Percentiles rank a stretch among this genome's conserved stretches.
phyloP scores from a whole-genome alignment of 2,888 invertebrate genomes.

The Caenorhabditis auriculariae region DNA sequence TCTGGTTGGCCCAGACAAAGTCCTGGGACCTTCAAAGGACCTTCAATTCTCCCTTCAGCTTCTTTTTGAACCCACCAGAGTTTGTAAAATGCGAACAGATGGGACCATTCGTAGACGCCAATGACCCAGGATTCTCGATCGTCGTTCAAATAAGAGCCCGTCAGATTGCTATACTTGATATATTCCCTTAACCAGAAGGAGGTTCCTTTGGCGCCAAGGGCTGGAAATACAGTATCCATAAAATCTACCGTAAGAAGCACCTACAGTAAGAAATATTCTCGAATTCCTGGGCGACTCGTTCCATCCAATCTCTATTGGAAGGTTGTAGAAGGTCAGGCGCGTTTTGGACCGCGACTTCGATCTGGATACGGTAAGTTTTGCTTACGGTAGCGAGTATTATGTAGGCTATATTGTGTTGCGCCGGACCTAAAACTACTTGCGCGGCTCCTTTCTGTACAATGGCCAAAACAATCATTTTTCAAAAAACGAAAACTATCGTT shows the following conservation, averaged over 20 bases:
- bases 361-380: too few species aligned
- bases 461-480: too few species aligned
- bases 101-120: slow-evolving; percentile 62
- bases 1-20: slow-evolving; percentile 55
- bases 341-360: slow-evolving; percentile 57
- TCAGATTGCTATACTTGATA: slow-evolving; percentile 57
- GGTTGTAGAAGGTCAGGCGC: slow-evolving; percentile 53
- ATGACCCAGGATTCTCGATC: slow-evolving; percentile 57
- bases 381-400: too few species aligned
- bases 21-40: slow-evolving; percentile 50
- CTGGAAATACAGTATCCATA: slow-evolving; percentile 14
- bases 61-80: slow-evolving; percentile 41
- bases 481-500: too few species aligned
- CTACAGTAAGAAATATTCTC: slow-evolving; percentile 52
- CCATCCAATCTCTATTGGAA: slow-evolving; percentile 49
- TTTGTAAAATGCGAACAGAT: slow-evolving; percentile 61
- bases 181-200: slow-evolving; percentile 61
- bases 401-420: too few species aligned
- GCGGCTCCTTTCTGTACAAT: too few species aligned
- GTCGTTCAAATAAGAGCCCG: slow-evolving; percentile 54
- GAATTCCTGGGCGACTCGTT: slow-evolving; percentile 52
- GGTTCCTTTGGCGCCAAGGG: slow-evolving; percentile 57
- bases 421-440: too few species aligned
- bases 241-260: background rate
- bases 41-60: background rate